Evolutionary conservation across 2,888 invertebrate species (phyloP), one percentile per base, ranked within the genome.

Genomic region (Clistopyga incitator): DNA sequence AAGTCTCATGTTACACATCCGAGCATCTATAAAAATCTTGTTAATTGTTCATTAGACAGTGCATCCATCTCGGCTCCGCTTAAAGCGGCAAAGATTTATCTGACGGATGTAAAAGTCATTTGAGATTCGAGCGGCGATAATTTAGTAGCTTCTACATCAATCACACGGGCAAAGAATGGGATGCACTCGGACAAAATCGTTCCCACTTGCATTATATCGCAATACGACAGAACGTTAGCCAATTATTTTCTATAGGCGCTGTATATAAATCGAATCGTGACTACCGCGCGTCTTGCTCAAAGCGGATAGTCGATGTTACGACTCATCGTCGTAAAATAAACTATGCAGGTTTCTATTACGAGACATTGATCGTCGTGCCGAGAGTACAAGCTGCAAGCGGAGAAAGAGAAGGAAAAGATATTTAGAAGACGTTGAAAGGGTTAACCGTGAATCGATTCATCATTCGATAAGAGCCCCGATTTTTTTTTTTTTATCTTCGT

Each of bases 211-310:
- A 56, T 45, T 70, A 50, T 68, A 64, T 64, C 20, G 78, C 77
- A 20, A 59, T 56, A 59, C 20, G 68, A 64, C 54, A 54, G n/a
- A 18, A 15, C 25, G 11, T 70, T 38, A 50, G 50, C 64, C 54
- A 75, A 75, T 79, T 61, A 75, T 82, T 70, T 70, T 59, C 38
- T 75, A 54, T 61, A 3, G 25, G 4, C 45, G 6, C 18, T 61
- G 25, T 18, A 52, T 65, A 56, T 56, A 76, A 80, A 80, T 83
- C 80, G 71, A 67, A 72, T 72, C 45, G 61, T 15, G 50, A 25
- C 56, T 47, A 65, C 38, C 56, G 52, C 11, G 23, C n/a, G n/a
- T 18, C 50, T 54, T 23, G 54, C 54, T 23, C 11, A 23, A 54
- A 23, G 10, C 23, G 25, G 4, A 25, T 13, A 56, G 56, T 23